Conservation (phyloP, 2,797 vertebrate species). For the Xiphophorus birchmanni region DNA sequence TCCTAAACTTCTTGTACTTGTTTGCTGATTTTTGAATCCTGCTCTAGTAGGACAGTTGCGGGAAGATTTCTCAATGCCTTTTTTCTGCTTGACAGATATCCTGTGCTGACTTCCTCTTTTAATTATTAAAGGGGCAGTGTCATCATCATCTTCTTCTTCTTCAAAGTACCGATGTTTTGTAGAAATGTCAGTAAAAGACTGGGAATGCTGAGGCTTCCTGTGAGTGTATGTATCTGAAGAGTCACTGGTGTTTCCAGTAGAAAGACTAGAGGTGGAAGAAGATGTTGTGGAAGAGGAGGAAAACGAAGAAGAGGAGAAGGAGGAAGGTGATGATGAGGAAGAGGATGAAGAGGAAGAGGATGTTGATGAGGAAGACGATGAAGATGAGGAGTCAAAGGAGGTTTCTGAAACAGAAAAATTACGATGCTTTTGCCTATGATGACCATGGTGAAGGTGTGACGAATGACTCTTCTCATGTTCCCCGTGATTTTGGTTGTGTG, state of each 20-base stretch:
- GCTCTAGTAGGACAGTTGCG: constrained; percentile 33
- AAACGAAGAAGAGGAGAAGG: constrained; percentile 58
- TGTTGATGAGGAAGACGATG: constrained; percentile 52
- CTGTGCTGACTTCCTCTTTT: constrained; percentile 38
- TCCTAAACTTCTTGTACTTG: neutral
- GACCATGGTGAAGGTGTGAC: constrained; percentile 44
- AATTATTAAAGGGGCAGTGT: constrained; percentile 68
- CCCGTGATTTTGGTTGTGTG: constrained; percentile 33
- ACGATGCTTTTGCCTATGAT: constrained; percentile 52
- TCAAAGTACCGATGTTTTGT: constrained; percentile 63
- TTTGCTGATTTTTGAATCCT: constrained; percentile 50
- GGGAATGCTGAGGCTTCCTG: constrained; percentile 69
- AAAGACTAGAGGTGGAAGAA: constrained; percentile 70
- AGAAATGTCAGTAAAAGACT: constrained; percentile 82
- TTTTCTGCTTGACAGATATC: constrained; percentile 35
- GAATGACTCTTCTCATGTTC: constrained; percentile 42
- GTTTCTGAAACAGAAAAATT: constrained; percentile 56
- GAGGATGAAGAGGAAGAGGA: constrained; percentile 46
- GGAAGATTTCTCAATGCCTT: constrained; percentile 35
- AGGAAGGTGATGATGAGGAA: constrained; percentile 34
- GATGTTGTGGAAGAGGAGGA: constrained; percentile 61
- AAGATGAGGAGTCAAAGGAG: constrained; percentile 58
- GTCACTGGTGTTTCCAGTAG: constrained; percentile 74
- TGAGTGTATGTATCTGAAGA: constrained; percentile 39
- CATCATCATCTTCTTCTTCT: constrained; percentile 70